A percentile compares a stretch with the other conserved stretches of the same genome.
Evolutionary conservation across 2,797 vertebrate genomes (phyloP).

Genomic region (Enteromius afrohamiltoni): DNA sequence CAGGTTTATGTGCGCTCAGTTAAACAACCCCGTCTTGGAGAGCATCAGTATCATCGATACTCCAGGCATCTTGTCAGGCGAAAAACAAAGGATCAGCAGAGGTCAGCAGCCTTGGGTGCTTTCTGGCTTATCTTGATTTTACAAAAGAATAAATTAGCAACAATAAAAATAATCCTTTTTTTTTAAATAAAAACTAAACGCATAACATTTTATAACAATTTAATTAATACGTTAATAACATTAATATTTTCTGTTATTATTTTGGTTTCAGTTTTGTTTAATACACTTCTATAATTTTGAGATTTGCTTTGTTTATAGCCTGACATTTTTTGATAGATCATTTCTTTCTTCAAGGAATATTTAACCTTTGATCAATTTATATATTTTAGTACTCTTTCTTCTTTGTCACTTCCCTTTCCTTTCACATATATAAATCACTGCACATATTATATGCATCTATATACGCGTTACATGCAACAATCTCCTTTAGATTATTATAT

Average conservation of each 20-base stretch:
- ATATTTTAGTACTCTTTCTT: neutral
- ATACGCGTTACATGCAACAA: neutral
- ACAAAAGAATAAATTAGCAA: neutral
- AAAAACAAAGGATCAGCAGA: slow-evolving; percentile 85
- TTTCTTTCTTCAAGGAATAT: neutral
- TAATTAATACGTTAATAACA: neutral
- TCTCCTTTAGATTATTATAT: neutral
- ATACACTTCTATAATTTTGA: neutral
- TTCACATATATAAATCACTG: neutral
- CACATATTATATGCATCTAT: neutral
- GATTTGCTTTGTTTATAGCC: neutral
- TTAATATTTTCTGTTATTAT: neutral
- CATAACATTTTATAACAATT: neutral
- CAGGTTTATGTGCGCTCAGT: slow-evolving; percentile 93
- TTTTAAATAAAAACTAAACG: neutral
- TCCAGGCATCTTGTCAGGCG: slow-evolving; percentile 87
- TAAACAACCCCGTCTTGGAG: slow-evolving; percentile 91
- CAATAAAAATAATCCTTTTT: neutral
- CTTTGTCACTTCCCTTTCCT: slow-evolving; percentile 1
- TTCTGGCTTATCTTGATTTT: neutral
- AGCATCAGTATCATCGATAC: slow-evolving; percentile 97
- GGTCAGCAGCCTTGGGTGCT: slow-evolving; percentile 64
- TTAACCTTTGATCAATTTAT: neutral
- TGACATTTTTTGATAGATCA: neutral
- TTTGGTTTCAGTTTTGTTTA: neutral